Evolutionary conservation across 2,797 vertebrate species (phyloP).

Genomic region (Vultur gryphus): DNA sequence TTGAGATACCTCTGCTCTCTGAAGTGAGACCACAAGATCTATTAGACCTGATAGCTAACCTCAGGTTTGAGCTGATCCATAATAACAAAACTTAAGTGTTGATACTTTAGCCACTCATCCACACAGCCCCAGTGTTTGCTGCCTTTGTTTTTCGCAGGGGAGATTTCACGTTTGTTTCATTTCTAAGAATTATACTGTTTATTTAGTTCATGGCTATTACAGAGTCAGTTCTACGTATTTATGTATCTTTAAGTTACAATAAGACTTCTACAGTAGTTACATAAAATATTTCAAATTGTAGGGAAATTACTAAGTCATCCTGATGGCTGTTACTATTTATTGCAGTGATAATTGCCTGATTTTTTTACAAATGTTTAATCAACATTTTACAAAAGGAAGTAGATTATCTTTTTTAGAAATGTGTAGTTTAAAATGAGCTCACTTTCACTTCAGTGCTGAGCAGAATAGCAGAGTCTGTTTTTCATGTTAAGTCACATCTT

Average conservation of each 20-base stretch:
- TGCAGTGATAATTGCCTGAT: background rate
- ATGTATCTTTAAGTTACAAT: background rate
- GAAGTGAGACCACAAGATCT: conserved; percentile 25
- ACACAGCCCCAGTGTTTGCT: background rate
- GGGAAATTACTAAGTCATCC: background rate
- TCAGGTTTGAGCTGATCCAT: conserved; percentile 36
- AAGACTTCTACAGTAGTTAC: background rate
- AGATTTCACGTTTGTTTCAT: conserved; percentile 8
- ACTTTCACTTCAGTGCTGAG: background rate
- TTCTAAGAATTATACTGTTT: background rate
- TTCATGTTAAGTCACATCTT: background rate
- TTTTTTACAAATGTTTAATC: background rate
- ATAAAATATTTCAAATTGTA: conserved; percentile 15
- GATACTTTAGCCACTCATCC: conserved; percentile 11
- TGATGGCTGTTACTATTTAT: background rate
- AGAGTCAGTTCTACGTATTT: background rate
- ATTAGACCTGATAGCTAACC: conserved; percentile 45
- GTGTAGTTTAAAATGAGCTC: background rate
- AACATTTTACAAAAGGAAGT: background rate
- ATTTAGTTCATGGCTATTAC: background rate
- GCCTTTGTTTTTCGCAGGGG: background rate
- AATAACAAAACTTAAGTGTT: background rate
- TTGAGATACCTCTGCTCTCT: conserved; percentile 30
- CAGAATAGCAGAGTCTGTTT: background rate
- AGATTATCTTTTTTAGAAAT: background rate